Base-by-base conservation (phyloP, 2,113 vertebrate genomes). In the Camelus dromedarius region DNA sequence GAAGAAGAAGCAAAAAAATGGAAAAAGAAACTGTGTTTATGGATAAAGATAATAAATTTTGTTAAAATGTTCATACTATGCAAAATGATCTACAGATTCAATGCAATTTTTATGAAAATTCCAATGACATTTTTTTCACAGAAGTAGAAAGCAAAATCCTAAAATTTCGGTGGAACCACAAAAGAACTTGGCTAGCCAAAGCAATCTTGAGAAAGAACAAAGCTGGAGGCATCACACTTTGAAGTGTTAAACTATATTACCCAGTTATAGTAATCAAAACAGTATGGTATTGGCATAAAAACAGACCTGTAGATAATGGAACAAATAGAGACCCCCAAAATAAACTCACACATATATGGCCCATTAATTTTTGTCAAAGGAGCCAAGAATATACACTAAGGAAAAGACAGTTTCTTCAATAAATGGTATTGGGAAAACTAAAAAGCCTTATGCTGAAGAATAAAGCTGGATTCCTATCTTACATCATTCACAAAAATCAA, bases 21-120 rank as follows among this genome's bases (percentile, higher is more conserved):
- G 58, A 77, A 93, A 86, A 35, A 87, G 28, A 38, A 28, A 67
- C 3, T 60, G 5, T 79, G 30, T 79, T 87, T 19, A 24, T 24
- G 18, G 22, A 79, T 12, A 69, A 24, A 93, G 69, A 87, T 24
- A 93, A 93, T 87, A 80, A 32, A 64, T 50, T n/a, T 56, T 89
- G 75, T 66, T 67, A 93, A 86, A 93, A 48, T 77, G 22, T 30
- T 32, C 30, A 85, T 35, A 67, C 18, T 30, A 48, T 32, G 16
- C 52, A 50, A 69, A 79, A 42, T 35, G 14, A 35, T 60, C 8
- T 93, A 69, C 19, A 70, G 32, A 87, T 69, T 87, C 35, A 93
- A 67, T 75, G 38, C 11, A 35, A 50, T 79, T 32, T 32, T 4
- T 60, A 79, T 28, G 58, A 35, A 93, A 67, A 69, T 69, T 46